Evolutionary conservation across 2,888 invertebrate genomes (phyloP).

Genomic region (Watsonalla binaria): DNA sequence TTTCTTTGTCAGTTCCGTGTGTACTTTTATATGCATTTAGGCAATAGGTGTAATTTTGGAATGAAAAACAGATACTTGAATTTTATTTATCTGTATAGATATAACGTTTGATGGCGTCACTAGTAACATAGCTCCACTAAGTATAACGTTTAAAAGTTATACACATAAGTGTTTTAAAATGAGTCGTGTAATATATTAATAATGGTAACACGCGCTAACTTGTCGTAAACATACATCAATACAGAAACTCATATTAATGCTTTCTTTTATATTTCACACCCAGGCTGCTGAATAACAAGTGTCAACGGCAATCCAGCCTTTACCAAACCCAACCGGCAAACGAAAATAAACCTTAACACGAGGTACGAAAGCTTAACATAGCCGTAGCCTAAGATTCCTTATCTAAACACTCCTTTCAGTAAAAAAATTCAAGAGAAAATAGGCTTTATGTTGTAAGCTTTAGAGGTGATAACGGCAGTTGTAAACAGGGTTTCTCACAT

Average conservation of each 20-base stretch:
- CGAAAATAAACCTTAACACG: not conserved
- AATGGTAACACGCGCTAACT: not conserved
- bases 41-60: too few relatives aligned
- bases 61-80: too few relatives aligned
- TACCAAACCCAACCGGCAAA: constrained; percentile 21
- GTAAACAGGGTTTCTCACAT: constrained; percentile 16
- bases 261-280: constrained; percentile 23
- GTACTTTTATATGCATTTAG: too few relatives aligned
- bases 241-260: constrained; percentile 6
- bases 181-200: not conserved
- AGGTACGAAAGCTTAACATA: not conserved
- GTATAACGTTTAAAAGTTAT: not conserved
- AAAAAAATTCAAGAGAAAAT: constrained; percentile 13
- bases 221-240: not conserved
- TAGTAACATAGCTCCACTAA: too few relatives aligned
- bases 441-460: constrained; percentile 7
- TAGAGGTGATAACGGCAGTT: constrained; percentile 13
- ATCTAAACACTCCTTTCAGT: constrained; percentile 1
- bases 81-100: too few relatives aligned
- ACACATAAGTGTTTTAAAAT: not conserved
- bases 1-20: too few relatives aligned
- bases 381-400: constrained; percentile 11
- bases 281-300: constrained; percentile 46
- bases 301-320: constrained; percentile 39
- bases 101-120: too few relatives aligned